Conservation (phyloP, 53 echinoderm and acorn worm genomes). For the Henricia sp. region DNA sequence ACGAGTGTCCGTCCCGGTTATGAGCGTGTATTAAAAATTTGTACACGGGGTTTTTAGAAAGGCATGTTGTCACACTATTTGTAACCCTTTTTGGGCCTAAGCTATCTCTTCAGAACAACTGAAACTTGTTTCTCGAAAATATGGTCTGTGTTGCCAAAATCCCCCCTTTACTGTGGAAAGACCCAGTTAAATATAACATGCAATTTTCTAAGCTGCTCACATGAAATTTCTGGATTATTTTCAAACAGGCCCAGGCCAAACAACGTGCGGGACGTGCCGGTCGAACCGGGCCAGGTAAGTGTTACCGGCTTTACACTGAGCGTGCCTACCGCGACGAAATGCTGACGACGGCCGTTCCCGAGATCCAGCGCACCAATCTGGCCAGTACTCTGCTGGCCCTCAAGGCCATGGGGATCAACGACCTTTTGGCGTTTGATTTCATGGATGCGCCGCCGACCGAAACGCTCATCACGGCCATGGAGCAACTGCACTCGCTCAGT, state of each 20-base stretch:
- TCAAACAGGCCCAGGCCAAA: conserved; percentile 87
- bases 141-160: no score
- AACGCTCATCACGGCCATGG: conserved; percentile 99
- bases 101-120: no score
- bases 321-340: conserved; percentile 95
- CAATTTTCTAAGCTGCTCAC: no score
- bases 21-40: no score
- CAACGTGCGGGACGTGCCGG: conserved; percentile 94
- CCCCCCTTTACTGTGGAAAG: no score
- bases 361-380: conserved; percentile 98
- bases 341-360: conserved; percentile 98
- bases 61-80: no score
- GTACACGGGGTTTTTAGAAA: no score
- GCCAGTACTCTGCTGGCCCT: conserved; percentile 89
- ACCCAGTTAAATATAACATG: no score
- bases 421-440: conserved; percentile 95
- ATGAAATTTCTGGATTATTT: no score
- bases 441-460: conserved; percentile 99
- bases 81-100: no score
- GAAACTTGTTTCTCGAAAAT: no score
- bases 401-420: conserved; percentile 99
- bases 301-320: conserved; percentile 91
- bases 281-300: conserved; percentile 88
- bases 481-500: conserved; percentile 97
- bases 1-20: no score